Percentiles rank a stretch among this genome's conserved stretches.
Conservation (phyloP, 2,888 invertebrate species). For the Autographa gamma region DNA sequence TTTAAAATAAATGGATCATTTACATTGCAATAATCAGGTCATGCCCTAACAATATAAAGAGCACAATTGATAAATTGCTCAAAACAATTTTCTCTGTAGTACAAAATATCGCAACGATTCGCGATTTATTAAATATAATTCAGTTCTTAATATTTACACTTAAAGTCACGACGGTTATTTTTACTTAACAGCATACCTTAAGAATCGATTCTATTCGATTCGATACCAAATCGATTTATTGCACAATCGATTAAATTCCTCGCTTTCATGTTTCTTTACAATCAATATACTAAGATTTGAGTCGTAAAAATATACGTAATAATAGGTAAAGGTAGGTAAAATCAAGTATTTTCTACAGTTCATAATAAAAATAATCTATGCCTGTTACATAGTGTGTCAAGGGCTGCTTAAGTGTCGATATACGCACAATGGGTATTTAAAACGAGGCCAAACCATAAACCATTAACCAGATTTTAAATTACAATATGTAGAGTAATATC, state of each 20-base stretch:
- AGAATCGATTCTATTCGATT: slow-evolving; percentile 47
- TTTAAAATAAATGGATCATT: neutral
- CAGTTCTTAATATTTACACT: slow-evolving; percentile 60
- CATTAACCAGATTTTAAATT: neutral
- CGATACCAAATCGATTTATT: slow-evolving; percentile 53
- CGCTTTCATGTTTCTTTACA: slow-evolving; percentile 36
- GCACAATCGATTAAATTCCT: slow-evolving; percentile 38
- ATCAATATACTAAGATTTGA: slow-evolving; percentile 23
- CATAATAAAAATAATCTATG: slow-evolving; percentile 34
- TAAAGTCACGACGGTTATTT: slow-evolving; percentile 57
- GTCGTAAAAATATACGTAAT: slow-evolving; percentile 14
- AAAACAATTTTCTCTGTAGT: neutral
- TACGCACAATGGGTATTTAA: slow-evolving; percentile 29
- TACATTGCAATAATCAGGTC: neutral
- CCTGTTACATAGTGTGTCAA: slow-evolving; percentile 47
- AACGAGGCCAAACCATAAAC: slow-evolving; percentile 35
- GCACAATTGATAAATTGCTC: slow-evolving; percentile 12
- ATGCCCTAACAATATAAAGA: neutral
- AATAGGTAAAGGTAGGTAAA: slow-evolving; percentile 5
- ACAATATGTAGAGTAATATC: neutral
- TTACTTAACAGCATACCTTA: slow-evolving; percentile 47
- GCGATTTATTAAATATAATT: slow-evolving; percentile 61
- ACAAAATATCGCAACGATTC: slow-evolving; percentile 40
- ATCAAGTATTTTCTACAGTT: slow-evolving; percentile 20
- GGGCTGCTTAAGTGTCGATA: slow-evolving; percentile 36